These are phyloP conservation scores for Oreotragus oreotragus DNA, from an alignment of 2,113 vertebrate species.

Conservation along the genomic window DNA sequence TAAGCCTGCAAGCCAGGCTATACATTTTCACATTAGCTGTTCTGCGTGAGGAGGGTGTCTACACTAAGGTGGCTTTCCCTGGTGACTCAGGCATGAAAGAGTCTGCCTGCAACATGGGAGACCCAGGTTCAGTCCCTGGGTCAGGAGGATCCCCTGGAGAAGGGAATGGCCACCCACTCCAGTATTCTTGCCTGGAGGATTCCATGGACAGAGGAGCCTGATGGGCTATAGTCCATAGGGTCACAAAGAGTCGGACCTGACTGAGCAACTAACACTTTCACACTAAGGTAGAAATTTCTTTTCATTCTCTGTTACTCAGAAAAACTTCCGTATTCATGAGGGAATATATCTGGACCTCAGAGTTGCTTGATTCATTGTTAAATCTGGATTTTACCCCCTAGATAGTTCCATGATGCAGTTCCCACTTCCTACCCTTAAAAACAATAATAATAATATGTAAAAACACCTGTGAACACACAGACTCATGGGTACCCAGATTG, in stretches of 20 bases:
- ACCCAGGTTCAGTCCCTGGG: neutral
- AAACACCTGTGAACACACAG: neutral
- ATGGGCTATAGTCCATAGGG: rapidly evolving
- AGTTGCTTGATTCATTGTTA: neutral
- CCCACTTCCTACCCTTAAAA: neutral
- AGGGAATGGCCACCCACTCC: neutral
- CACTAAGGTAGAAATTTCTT: neutral
- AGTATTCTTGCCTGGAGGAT: neutral
- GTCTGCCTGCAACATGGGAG: neutral
- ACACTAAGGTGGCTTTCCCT: neutral
- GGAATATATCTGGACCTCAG: neutral
- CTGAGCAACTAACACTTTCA: neutral
- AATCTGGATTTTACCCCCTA: neutral
- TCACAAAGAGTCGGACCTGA: neutral
- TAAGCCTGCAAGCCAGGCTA: neutral
- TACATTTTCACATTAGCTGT: neutral
- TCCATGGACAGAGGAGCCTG: neutral
- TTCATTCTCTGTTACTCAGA: neutral
- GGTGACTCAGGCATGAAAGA: neutral
- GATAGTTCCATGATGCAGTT: neutral
- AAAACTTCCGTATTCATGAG: neutral
- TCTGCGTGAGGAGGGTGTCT: no score
- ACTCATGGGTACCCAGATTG: neutral
- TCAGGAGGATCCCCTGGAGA: neutral
- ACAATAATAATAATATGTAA: neutral